Evolutionary conservation across 2,113 vertebrate genomes (phyloP).

Genomic region (Hylia prasina): DNA sequence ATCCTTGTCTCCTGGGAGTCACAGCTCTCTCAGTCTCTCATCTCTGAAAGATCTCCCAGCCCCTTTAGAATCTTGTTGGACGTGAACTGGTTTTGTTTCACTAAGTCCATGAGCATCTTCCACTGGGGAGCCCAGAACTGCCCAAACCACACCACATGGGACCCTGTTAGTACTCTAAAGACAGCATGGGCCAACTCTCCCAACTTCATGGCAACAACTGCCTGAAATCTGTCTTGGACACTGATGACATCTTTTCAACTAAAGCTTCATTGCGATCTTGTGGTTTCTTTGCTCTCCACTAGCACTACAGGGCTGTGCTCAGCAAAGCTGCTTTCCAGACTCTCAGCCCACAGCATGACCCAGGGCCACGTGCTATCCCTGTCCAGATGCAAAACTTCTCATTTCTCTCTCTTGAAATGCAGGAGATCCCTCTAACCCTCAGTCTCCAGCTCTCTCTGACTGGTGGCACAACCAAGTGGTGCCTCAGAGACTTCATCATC

Average conservation of each 20-base stretch:
- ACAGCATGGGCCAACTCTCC: not conserved
- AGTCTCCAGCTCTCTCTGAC: not conserved
- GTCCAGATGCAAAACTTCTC: not conserved
- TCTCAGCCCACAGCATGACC: not conserved
- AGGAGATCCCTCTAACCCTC: not conserved
- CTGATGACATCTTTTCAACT: not conserved
- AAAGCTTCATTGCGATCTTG: accelerated
- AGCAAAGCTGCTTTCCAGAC: not conserved
- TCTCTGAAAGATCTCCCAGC: not conserved
- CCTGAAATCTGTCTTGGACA: not conserved
- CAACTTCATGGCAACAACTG: not conserved
- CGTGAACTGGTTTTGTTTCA: not conserved
- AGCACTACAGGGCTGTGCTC: too few species aligned
- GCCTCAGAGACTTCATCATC: not conserved
- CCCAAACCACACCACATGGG: too few species aligned
- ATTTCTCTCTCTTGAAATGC: not conserved
- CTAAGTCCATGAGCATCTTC: not conserved
- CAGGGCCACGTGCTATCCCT: not conserved
- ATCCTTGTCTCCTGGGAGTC: too few species aligned
- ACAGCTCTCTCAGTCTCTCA: not conserved
- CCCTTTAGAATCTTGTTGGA: not conserved
- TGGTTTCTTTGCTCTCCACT: too few species aligned
- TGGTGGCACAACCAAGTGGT: not conserved
- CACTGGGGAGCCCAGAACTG: not conserved
- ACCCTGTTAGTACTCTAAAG: not conserved